phyloP scores from a whole-genome alignment of 2,113 vertebrate species.

The Numida meleagris region DNA sequence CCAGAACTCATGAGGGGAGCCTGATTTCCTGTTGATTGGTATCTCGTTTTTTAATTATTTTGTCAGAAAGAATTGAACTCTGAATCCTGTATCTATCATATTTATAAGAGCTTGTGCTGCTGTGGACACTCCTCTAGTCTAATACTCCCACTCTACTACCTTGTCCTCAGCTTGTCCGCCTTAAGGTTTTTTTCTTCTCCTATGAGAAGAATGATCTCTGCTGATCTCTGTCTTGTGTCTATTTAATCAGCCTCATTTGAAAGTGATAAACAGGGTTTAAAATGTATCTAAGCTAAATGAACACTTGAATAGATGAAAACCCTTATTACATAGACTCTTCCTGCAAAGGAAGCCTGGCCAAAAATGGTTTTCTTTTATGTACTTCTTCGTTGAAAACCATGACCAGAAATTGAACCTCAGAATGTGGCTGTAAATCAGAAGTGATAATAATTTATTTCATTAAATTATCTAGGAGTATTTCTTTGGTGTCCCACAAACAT shows the following conservation, averaged over 20 bases:
- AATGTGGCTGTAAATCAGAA: neutral
- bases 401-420: neutral
- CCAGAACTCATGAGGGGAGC: neutral
- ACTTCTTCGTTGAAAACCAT: neutral
- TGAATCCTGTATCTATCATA: neutral
- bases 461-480: neutral
- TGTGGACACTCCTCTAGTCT: neutral
- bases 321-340: neutral
- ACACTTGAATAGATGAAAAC: neutral
- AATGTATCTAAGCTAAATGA: neutral
- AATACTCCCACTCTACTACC: neutral
- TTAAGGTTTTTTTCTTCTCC: neutral
- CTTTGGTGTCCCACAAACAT: neutral
- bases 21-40: neutral
- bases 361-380: neutral
- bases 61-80: neutral
- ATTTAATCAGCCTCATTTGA: neutral
- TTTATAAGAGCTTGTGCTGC: neutral
- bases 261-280: neutral
- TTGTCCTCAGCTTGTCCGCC: neutral
- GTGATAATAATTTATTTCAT: neutral
- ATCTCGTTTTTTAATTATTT: neutral
- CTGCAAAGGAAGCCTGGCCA: neutral
- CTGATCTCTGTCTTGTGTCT: neutral
- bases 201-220: no score